phyloP scores from a whole-genome alignment of 53 echinoderm and acorn worm species.

The Stichopus horrens region DNA sequence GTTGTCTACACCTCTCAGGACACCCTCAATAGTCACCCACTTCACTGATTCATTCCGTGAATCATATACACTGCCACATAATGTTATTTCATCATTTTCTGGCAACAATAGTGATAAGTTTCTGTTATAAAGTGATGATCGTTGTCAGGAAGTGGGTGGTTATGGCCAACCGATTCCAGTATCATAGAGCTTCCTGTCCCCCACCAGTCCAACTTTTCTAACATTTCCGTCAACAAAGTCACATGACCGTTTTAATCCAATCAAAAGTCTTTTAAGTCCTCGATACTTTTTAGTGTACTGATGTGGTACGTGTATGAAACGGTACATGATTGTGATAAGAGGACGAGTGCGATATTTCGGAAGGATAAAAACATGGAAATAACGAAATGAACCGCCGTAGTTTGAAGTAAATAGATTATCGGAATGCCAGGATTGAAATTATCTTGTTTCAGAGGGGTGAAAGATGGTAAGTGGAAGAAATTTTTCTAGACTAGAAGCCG shows the following conservation, averaged over 20 bases:
- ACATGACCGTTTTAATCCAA: constrained; percentile 19
- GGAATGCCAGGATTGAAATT: constrained; percentile 34
- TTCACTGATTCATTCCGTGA: too few species aligned
- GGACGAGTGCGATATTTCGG: neutral
- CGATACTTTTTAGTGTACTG: neutral
- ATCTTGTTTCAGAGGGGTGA: constrained; percentile 41
- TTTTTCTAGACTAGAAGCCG: too few species aligned
- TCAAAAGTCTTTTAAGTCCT: constrained; percentile 4
- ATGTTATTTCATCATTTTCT: neutral
- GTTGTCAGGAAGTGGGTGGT: neutral
- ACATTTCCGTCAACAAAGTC: constrained; percentile 48
- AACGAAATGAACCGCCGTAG: constrained; percentile 2
- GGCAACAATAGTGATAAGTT: neutral
- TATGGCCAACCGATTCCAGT: neutral
- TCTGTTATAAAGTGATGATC: neutral
- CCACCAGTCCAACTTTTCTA: neutral
- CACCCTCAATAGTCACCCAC: too few species aligned
- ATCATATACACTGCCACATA: too few species aligned
- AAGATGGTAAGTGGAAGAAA: constrained; percentile 17
- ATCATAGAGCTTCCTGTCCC: neutral
- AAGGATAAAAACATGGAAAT: neutral
- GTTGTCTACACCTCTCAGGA: too few species aligned
- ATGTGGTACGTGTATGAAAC: neutral
- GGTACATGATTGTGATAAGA: too few species aligned
- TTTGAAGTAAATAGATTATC: neutral